phyloP scores from a whole-genome alignment of 1,140 invertebrate species.

The Aphis gossypii region DNA sequence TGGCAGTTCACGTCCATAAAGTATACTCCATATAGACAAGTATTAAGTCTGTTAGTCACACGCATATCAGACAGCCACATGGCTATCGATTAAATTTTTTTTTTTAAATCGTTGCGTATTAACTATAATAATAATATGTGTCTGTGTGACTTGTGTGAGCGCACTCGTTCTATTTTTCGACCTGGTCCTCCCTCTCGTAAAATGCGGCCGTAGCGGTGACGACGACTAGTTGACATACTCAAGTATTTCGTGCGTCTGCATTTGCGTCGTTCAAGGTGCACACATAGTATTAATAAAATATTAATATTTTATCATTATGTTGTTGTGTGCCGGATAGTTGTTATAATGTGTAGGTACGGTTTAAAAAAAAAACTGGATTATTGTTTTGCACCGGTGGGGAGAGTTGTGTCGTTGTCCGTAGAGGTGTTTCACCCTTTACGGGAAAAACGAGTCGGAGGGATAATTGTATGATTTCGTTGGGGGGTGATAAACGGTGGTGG shows the following conservation, averaged over 20 bases:
- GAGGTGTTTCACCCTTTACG: slow-evolving; percentile 30
- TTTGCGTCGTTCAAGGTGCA: not conserved
- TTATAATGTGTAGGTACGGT: not conserved
- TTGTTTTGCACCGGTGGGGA: not conserved
- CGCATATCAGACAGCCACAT: slow-evolving; percentile 9
- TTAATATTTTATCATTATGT: not conserved
- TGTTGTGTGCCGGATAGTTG: not conserved
- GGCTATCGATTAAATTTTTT: slow-evolving; percentile 10
- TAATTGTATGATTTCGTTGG: not conserved
- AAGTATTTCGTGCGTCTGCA: not conserved
- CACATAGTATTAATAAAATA: not conserved
- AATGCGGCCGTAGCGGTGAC: not conserved
- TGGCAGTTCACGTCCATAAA: not conserved
- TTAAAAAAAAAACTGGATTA: slow-evolving; percentile 32
- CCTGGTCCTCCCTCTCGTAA: not conserved
- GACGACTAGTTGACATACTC: not conserved
- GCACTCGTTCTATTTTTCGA: slow-evolving; percentile 36
- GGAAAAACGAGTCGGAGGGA: not conserved
- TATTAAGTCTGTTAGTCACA: not conserved
- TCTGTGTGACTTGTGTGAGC: not conserved
- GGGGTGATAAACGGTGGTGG: slow-evolving; percentile 1
- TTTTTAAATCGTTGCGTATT: not conserved
- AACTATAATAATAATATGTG: not conserved
- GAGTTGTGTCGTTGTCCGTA: not conserved
- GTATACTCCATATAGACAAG: not conserved